Evolutionary conservation across 1,140 invertebrate species (phyloP), one percentile per base, ranked within the genome.

Genomic region (Anoplolepis gracilipes): DNA sequence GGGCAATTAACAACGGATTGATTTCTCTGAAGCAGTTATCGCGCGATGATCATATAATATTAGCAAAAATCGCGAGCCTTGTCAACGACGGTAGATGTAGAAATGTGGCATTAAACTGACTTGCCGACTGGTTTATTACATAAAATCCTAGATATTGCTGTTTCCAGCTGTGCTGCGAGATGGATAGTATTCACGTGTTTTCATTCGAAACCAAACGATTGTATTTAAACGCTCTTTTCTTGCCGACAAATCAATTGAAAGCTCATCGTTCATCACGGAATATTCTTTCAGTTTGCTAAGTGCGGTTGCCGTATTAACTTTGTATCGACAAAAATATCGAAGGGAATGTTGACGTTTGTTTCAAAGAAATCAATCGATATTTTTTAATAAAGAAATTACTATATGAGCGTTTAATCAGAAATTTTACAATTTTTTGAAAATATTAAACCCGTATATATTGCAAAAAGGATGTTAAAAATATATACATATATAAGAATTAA

Each of bases 231-330:
- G 36, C 70, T 30, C 67, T n/a, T 53, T 28, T 70, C 55, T 72
- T 72, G 19, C 33, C 65, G 53, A 81, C 59, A 36, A 67, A 82
- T 81, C 78, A 69, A 70, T 82, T 72, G 78, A 72, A 59, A 82
- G 53, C 49, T 19, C 19, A n/a, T 19, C 13, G 53, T 36, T 53
- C 36, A 62, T 85, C 69, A 36, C 53, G 79, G 59, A 57, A 70
- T 65, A 42, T 57, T 25, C 36, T 72, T 82, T 42, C 28, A 46
- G 6, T 16, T 13, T 25, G 33, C 3, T 59, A 42, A 53, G 11
- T 53, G 46, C 25, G 16, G 36, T 81, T 42, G 33, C 42, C 30
- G 25, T 25, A 81, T 70, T 57, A 28, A 81, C 30, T 81, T 57
- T 22, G 30, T 72, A 59, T 70, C 65, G 78, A 81, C 64, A 42